These are phyloP conservation scores for Nemotelus nigrinus DNA, from an alignment of 2,888 invertebrate genomes.

Conservation along the genomic window DNA sequence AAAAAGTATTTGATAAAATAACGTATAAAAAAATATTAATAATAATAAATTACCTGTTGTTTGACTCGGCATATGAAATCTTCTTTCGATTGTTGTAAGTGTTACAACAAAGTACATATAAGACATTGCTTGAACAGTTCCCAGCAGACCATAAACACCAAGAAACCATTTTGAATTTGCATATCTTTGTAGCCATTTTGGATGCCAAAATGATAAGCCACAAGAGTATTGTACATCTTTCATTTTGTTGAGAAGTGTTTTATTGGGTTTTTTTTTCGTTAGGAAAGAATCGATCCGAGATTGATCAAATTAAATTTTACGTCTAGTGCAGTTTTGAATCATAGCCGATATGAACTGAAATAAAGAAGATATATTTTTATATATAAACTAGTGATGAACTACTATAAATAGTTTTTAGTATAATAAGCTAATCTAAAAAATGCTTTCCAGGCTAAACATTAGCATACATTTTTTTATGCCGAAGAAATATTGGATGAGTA, in stretches of 20 bases:
- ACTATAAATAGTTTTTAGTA: too few relatives aligned
- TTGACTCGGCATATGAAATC: slow-evolving; percentile 75
- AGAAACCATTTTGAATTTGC: slow-evolving; percentile 71
- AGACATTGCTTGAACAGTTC: slow-evolving; percentile 73
- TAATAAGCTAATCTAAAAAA: too few relatives aligned
- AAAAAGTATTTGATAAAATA: too few relatives aligned
- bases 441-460: too few relatives aligned
- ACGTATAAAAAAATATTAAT: too few relatives aligned
- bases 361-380: too few relatives aligned
- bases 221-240: slow-evolving; percentile 62
- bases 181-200: slow-evolving; percentile 69
- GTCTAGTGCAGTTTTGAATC: background rate
- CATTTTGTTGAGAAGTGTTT: slow-evolving; percentile 9
- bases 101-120: slow-evolving; percentile 74
- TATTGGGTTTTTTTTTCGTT: background rate
- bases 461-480: too few relatives aligned
- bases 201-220: slow-evolving; percentile 69
- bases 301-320: slow-evolving; percentile 1
- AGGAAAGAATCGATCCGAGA: too few relatives aligned
- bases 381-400: too few relatives aligned
- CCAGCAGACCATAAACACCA: slow-evolving; percentile 71
- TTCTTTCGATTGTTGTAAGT: slow-evolving; percentile 73
- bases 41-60: slow-evolving; percentile 68
- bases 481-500: too few relatives aligned
- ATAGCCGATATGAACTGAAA: background rate